Evolutionary conservation across 1,140 invertebrate species (phyloP).

Genomic region (Ectropis grisescens): DNA sequence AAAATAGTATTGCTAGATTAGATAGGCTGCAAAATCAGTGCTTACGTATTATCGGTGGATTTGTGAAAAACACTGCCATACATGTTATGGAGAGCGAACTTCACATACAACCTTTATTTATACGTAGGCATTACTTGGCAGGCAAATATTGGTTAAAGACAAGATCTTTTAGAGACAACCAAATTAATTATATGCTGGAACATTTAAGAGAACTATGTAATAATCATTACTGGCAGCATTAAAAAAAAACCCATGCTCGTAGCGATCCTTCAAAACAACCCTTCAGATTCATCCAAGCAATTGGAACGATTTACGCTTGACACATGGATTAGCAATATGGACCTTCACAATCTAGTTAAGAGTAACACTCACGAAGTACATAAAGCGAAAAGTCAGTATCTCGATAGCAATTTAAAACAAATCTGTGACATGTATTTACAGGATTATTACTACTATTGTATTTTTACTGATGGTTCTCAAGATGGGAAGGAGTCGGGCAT

Average conservation of each 20-base stretch:
- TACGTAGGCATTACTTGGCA: background rate
- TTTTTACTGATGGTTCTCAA: too few relatives aligned
- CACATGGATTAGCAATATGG: too few relatives aligned
- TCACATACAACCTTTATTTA: background rate
- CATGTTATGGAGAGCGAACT: slow-evolving; percentile 3
- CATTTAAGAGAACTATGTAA: background rate
- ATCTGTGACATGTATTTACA: too few relatives aligned
- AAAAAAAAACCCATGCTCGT: background rate
- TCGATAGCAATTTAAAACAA: too few relatives aligned
- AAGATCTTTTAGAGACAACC: background rate
- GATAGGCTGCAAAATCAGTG: slow-evolving; percentile 1
- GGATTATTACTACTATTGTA: too few relatives aligned
- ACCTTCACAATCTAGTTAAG: too few relatives aligned
- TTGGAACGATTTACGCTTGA: too few relatives aligned
- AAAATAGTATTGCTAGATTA: background rate
- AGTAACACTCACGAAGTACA: too few relatives aligned
- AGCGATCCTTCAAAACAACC: too few relatives aligned
- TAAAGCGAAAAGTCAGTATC: too few relatives aligned
- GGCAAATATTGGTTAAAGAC: background rate
- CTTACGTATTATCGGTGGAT: slow-evolving; percentile 2
- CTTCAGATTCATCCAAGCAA: too few relatives aligned
- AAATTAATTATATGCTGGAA: background rate
- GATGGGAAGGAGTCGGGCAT: too few relatives aligned
- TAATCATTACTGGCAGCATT: background rate
- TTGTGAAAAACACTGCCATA: slow-evolving; percentile 1